Base-by-base conservation (phyloP, 2,888 invertebrate species). In the Silvanus unidentatus region DNA sequence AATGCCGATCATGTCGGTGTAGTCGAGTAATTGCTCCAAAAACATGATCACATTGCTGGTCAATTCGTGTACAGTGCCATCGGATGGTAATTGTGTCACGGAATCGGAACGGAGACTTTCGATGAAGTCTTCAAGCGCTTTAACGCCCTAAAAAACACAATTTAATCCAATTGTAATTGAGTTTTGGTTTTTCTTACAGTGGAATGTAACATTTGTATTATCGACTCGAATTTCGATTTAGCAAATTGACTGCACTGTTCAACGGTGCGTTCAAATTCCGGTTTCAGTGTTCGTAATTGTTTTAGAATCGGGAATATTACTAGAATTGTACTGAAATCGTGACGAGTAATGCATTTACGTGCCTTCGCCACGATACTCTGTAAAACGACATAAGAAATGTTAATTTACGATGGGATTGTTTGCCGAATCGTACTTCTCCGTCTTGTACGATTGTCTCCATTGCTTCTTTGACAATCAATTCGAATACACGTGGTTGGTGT, bases 41-140 rank as follows among this genome's bases (percentile, higher is more conserved):
- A 96, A 91, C 64, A 94, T 89, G 57, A 96, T 81, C 36, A 95
- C 92, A 64, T 96, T 95, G 50, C 90, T 93, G 0, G 96, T 95
- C 47, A 95, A 77, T 73, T 98, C 95, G 67, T 97, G 97, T 27
- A 98, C 98, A 0, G 98, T 99, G 47, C 98, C 99, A 76, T 99
- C 99, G 66, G 86, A 88, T 0, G 98, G 95, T 63, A 97, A 82
- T 60, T 86, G 85, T 46, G 84, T 81, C 53, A 85, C 86, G 39
- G 78, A 76, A 68, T 91, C 91, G 15, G 77, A 78, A 50, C 88
- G 78, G 22, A 96, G 82, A 47, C 87, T 90, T 63, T 95, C 95
- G 47, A 93, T 82, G 71, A 96, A 96, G 65, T 94, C 94, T 67
- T 96, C 95, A 57, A 96, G 71, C 6, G 91, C 89, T 69, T 88